Base-by-base conservation (phyloP, 2,888 invertebrate species). In the Graphium colonna region DNA sequence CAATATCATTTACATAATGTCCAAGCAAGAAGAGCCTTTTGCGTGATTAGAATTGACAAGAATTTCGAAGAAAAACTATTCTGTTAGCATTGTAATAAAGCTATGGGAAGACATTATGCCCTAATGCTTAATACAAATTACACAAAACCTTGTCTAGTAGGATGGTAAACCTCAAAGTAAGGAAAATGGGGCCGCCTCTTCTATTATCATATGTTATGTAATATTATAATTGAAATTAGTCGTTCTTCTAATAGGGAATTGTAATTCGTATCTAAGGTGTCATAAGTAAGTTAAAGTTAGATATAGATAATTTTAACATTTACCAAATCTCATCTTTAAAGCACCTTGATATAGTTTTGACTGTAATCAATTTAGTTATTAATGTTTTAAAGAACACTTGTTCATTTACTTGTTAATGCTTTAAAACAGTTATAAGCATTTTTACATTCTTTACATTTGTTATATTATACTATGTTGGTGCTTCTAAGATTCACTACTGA, bases 171-270 rank as follows among this genome's bases (percentile, higher is more conserved):
- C 36, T 2, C 16, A 41, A 31, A 49, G 66, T 75, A 80, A 73
- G 73, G 77, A 73, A 82, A 84, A 79, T 79, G 86, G 80, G 84
- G 84, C 88, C 88, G 88, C 86, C 87, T 88, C 79, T 82, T 71
- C 75, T 75, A 73, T 68, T 74, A 67, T 74, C 67, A 76, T n/a
- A n/a, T 68, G 60, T 84, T 82, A 75, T 64, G 69, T 74, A 71
- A 71, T 65, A 59, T 58, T 56, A 64, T 70, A 72, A 75, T 71
- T 68, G 62, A 71, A 73, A 73, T 69, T 78, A 45, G 45, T 52
- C 46, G 33, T 52, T 52, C 74, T 72, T 78, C 68, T 78, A 71
- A 71, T 85, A 84, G 79, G 72, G 68, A 82, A 80, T 75, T 80
- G 70, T 81, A 78, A 78, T 73, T 70, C 43, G 68, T 78, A 75